Conservation (phyloP, 2,888 invertebrate genomes). For the Dicroscelio sp. region DNA sequence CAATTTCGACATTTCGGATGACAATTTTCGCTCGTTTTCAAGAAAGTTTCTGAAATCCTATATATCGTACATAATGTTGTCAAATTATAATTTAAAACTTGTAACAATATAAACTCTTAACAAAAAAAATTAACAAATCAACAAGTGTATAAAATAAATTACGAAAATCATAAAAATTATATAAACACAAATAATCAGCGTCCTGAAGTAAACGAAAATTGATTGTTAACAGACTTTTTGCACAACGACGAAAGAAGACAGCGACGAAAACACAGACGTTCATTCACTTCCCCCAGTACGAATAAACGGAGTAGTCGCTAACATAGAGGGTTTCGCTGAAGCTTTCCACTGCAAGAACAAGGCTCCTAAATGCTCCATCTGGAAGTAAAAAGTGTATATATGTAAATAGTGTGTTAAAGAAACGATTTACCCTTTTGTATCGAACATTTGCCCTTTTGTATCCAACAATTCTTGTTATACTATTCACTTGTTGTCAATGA, state of each 20-base stretch:
- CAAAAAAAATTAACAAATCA: too few relatives aligned
- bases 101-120: too few relatives aligned
- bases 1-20: too few relatives aligned
- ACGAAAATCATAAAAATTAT: too few relatives aligned
- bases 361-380: conserved; percentile 93
- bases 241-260: conserved; percentile 94
- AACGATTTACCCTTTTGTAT: neutral
- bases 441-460: neutral
- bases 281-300: conserved; percentile 94
- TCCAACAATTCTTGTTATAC: neutral
- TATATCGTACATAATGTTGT: too few relatives aligned
- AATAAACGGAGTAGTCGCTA: conserved; percentile 93
- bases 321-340: conserved; percentile 93
- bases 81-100: too few relatives aligned
- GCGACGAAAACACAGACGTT: conserved; percentile 93
- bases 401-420: neutral
- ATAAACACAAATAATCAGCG: too few relatives aligned
- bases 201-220: too few relatives aligned
- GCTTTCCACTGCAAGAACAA: conserved; percentile 93
- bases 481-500: too few relatives aligned
- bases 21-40: too few relatives aligned
- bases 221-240: conserved; percentile 94
- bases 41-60: too few relatives aligned
- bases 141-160: too few relatives aligned
- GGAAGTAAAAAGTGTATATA: conserved; percentile 91